Evolutionary conservation across 2,888 invertebrate genomes (phyloP).

Genomic region (Scelioninae gen. 1): DNA sequence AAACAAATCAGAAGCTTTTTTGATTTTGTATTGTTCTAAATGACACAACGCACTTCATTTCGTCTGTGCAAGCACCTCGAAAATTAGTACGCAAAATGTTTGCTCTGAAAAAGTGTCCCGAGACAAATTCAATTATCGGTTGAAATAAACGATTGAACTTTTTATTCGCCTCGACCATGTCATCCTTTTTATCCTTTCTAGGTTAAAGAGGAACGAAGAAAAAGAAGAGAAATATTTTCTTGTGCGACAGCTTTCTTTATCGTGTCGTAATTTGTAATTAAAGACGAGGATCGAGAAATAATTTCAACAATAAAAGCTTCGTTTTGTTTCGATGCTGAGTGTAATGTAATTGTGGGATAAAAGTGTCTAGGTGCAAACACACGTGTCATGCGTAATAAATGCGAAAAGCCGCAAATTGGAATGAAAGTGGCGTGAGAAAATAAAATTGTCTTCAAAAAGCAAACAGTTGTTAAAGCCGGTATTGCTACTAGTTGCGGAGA

Average conservation of each 20-base stretch:
- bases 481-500: constrained; percentile 4
- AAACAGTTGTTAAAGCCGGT: background rate
- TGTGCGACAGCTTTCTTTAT: constrained; percentile 36
- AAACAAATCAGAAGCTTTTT: constrained; percentile 17
- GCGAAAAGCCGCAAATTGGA: constrained; percentile 28
- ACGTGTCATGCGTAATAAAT: constrained; percentile 47
- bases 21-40: constrained; percentile 17
- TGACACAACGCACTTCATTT: constrained; percentile 31
- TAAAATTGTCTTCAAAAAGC: constrained; percentile 59
- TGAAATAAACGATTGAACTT: constrained; percentile 64
- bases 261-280: constrained; percentile 52
- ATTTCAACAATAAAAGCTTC: constrained; percentile 51
- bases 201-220: constrained; percentile 35
- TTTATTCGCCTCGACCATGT: constrained; percentile 59
- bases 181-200: constrained; percentile 49
- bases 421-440: constrained; percentile 52
- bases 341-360: constrained; percentile 51
- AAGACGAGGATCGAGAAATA: constrained; percentile 31
- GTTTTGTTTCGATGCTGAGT: constrained; percentile 17
- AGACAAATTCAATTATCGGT: constrained; percentile 65
- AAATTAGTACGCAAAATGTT: constrained; percentile 63
- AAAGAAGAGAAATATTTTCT: constrained; percentile 39
- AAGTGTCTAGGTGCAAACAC: constrained; percentile 51
- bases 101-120: constrained; percentile 39
- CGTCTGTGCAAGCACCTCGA: constrained; percentile 33